A percentile compares a stretch with the other conserved stretches of the same genome.
phyloP scores from a whole-genome alignment of 2,888 invertebrate species.

The Lumbricus terrestris region DNA sequence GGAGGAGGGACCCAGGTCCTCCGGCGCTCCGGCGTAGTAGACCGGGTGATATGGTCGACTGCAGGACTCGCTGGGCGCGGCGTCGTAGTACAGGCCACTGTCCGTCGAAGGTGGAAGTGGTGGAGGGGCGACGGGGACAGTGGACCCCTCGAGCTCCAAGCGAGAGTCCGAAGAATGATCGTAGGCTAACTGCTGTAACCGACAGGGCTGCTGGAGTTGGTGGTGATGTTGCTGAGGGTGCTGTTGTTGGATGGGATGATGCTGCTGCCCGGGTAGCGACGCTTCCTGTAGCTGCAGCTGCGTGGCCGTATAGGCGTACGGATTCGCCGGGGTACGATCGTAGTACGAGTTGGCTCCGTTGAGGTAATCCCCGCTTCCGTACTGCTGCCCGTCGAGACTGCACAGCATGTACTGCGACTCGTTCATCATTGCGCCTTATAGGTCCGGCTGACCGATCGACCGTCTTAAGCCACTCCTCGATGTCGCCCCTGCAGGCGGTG shows the following conservation, averaged over 20 bases:
- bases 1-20: background rate
- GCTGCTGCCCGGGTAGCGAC: background rate
- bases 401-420: background rate
- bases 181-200: background rate
- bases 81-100: background rate
- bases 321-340: background rate
- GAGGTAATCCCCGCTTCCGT: background rate
- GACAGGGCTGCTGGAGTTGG: background rate
- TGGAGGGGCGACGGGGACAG: background rate
- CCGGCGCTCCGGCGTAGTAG: background rate
- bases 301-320: background rate
- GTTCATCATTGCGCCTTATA: background rate
- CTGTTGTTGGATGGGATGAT: background rate
- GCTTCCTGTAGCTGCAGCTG: background rate
- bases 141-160: background rate
- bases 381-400: background rate
- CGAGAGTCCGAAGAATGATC: background rate
- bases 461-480: background rate
- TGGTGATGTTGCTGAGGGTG: background rate
- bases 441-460: no score
- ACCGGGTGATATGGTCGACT: background rate
- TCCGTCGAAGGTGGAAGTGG: background rate
- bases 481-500: background rate
- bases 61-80: background rate
- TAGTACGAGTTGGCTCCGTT: background rate